A percentile compares a stretch with the other conserved stretches of the same genome.
Evolutionary conservation across 2,113 vertebrate species (phyloP).

Genomic region (Athene cunicularia): DNA sequence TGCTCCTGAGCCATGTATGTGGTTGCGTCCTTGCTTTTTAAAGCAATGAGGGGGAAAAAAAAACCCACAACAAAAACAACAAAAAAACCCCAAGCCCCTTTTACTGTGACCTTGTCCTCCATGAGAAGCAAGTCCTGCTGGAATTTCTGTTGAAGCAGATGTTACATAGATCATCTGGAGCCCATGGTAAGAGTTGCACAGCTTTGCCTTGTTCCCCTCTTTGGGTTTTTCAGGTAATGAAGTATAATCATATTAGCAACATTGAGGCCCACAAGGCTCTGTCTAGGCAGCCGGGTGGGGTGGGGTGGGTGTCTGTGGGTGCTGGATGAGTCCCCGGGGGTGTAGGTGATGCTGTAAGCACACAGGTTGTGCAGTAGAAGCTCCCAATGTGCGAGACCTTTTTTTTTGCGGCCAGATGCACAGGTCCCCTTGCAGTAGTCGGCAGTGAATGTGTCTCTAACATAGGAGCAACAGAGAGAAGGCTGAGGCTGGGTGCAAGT

Average conservation of each 20-base stretch:
- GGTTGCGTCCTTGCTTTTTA: background rate
- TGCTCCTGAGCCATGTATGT: fast-evolving
- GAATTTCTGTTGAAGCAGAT: background rate
- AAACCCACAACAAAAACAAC: too few species aligned
- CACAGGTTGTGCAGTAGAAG: fast-evolving
- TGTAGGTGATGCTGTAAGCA: fast-evolving
- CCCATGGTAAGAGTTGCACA: fast-evolving
- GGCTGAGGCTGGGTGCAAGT: background rate
- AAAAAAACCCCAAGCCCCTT: background rate
- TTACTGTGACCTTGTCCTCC: background rate
- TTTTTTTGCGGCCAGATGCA: fast-evolving
- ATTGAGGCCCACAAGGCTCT: too few species aligned
- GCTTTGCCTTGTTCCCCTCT: background rate
- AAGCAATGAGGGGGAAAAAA: background rate
- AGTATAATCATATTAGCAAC: too few species aligned
- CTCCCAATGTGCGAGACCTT: fast-evolving
- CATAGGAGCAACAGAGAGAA: fast-evolving
- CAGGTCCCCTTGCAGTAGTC: fast-evolving
- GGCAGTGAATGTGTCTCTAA: fast-evolving
- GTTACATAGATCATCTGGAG: background rate
- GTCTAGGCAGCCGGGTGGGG: fast-evolving
- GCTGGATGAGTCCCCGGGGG: fast-evolving
- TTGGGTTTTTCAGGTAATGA: background rate
- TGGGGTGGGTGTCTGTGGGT: fast-evolving
- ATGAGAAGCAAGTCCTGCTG: too few species aligned